phyloP scores from a whole-genome alignment of 2,113 vertebrate genomes.

The Dasyurus viverrinus region DNA sequence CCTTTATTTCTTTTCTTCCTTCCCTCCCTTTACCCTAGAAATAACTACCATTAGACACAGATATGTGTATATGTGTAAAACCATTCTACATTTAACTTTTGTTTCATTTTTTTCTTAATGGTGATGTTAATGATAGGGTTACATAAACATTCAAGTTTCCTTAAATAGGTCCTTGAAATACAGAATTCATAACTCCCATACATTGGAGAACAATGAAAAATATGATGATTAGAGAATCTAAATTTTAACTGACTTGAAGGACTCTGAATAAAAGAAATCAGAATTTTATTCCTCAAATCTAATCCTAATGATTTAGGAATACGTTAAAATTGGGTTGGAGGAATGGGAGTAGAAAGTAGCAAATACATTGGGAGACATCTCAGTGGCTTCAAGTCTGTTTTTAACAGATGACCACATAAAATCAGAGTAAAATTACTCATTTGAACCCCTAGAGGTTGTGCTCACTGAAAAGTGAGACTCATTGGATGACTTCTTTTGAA shows the following conservation, averaged over 20 bases:
- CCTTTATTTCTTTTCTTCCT: not conserved
- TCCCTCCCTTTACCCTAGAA: not conserved
- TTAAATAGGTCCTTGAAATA: constrained; percentile 71
- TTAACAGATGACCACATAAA: constrained; percentile 1
- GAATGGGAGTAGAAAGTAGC: not conserved
- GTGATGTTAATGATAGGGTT: constrained; percentile 64
- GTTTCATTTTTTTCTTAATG: constrained; percentile 38
- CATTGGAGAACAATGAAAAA: constrained; percentile 58
- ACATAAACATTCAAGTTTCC: constrained; percentile 30
- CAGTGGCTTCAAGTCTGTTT: not conserved
- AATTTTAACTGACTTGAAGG: constrained; percentile 74
- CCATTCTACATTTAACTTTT: not conserved
- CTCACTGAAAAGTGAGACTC: not conserved
- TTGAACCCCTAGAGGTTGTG: not conserved
- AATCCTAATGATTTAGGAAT: not conserved
- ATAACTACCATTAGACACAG: not conserved
- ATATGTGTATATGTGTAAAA: not conserved
- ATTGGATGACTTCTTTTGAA: constrained; percentile 25
- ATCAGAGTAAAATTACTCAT: constrained; percentile 24
- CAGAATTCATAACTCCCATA: constrained; percentile 64
- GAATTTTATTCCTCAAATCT: constrained; percentile 49
- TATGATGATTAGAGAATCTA: constrained; percentile 74
- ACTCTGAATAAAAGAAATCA: constrained; percentile 66
- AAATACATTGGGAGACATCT: not conserved
- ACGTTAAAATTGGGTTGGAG: not conserved